Base-by-base conservation (phyloP, 2,888 invertebrate genomes). In the Vanessa cardui region DNA sequence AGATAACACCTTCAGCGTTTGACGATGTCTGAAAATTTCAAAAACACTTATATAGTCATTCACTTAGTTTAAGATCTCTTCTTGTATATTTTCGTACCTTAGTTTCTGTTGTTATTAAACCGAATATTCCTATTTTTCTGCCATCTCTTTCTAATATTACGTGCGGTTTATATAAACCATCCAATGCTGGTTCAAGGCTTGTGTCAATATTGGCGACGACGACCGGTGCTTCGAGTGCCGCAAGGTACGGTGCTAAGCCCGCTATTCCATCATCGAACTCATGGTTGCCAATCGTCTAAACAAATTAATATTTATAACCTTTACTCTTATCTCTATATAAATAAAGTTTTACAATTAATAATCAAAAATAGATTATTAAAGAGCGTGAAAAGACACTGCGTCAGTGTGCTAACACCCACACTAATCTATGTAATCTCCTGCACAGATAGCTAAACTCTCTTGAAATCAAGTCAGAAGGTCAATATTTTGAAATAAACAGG, bases 211-310 rank as follows among this genome's bases (percentile, higher is more conserved):
- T 98, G 1, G 96, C 94, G 3, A 95, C 95, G 2, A 97, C 86
- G 8, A 96, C 94, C 0, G 96, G 96, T 0, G 95, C 94, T 1
- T 93, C 90, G 20, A 96, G 82, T 52, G 90, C 89, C 72, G 94
- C 85, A 63, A 97, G 84, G 85, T 96, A 97, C 0, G 96, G 96
- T 1, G 94, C 94, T 16, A 97, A 82, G 9, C 96, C 97, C 62
- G 87, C 90, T 39, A 97, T 85, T 4, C 94, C 95, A 78, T 96
- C 94, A 78, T 98, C 98, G 74, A 98, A 98, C 81, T 98, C 98
- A 76, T 98, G 97, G 82, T 97, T 97, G 1, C 97, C 97, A 26
- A 97, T 81, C 0, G 96, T 95, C 97, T 97, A 72, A 72, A 54
- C 2, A 58, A 62, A 47, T 44, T 61, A 60, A 58, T 56, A 56